Evolutionary conservation across 2,113 vertebrate genomes (phyloP).

Genomic region (Caranx melampygus): DNA sequence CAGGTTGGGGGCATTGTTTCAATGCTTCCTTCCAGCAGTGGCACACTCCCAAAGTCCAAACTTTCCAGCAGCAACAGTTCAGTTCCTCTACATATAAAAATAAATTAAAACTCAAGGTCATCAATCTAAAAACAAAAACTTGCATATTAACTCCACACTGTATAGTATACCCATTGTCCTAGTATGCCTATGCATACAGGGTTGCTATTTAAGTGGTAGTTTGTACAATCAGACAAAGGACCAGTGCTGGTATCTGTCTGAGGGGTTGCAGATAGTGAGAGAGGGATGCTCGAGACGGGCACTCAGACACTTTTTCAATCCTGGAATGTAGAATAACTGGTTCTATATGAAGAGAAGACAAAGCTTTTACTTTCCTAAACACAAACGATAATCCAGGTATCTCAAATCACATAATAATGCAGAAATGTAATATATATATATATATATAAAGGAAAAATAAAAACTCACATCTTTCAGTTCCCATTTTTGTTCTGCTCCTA

Average conservation of each 20-base stretch:
- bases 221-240: constrained; percentile 78
- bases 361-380: neutral
- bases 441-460: neutral
- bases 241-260: constrained; percentile 93
- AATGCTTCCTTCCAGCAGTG: constrained; percentile 47
- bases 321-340: constrained; percentile 88
- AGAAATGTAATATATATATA: constrained; percentile 13
- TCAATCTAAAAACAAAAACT: constrained; percentile 42
- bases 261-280: constrained; percentile 87
- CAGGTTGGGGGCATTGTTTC: constrained; percentile 14
- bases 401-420: constrained; percentile 17
- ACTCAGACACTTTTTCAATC: constrained; percentile 89
- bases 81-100: constrained; percentile 78
- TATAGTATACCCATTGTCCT: constrained; percentile 19
- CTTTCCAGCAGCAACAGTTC: constrained; percentile 74
- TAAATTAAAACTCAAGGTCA: constrained; percentile 78
- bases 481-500: constrained; percentile 90
- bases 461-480: constrained; percentile 88
- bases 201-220: constrained; percentile 41
- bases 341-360: constrained; percentile 80
- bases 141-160: constrained; percentile 43
- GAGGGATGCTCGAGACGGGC: constrained; percentile 87
- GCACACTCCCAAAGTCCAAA: constrained; percentile 52
- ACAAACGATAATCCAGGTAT: neutral
- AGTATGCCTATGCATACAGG: constrained; percentile 48